Evolutionary conservation across 2,113 vertebrate genomes (phyloP).

Genomic region (Aptenodytes forsteri): DNA sequence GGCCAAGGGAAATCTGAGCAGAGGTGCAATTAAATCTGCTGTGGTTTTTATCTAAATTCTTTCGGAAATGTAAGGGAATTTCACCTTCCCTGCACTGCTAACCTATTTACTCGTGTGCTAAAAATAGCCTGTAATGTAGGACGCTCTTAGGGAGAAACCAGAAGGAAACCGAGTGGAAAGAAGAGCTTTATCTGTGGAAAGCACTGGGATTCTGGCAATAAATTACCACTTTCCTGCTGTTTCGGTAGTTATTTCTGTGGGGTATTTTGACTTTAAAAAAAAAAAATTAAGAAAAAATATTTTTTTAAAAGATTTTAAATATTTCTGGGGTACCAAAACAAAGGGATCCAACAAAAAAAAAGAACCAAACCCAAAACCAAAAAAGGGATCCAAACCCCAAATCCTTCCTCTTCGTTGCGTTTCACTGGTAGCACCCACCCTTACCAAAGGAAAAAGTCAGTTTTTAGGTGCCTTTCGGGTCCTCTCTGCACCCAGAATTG

Average conservation of each 20-base stretch:
- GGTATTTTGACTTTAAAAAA: background rate
- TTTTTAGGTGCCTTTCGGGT: background rate
- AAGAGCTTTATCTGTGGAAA: background rate
- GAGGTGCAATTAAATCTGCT: background rate
- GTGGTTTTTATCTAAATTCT: background rate
- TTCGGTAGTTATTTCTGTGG: background rate
- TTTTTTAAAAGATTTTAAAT: background rate
- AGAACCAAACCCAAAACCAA: no score
- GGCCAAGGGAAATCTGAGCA: background rate
- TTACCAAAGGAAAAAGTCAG: background rate
- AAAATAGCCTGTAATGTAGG: conserved; percentile 62
- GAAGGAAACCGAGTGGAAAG: background rate
- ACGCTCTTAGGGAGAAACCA: background rate
- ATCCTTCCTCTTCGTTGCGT: background rate
- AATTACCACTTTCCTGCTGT: background rate
- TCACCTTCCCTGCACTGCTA: conserved; percentile 17
- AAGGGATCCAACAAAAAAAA: background rate
- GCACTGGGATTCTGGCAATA: background rate
- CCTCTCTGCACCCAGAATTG: background rate
- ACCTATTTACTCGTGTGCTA: background rate
- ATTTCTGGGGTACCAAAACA: background rate
- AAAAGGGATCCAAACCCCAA: background rate
- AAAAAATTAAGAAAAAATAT: rapidly evolving
- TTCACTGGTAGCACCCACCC: background rate
- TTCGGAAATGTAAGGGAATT: background rate